Percentiles rank a stretch among this genome's conserved stretches.
These are phyloP conservation scores for Channa argus DNA, from an alignment of 2,113 vertebrate genomes.

Conservation along the genomic window DNA sequence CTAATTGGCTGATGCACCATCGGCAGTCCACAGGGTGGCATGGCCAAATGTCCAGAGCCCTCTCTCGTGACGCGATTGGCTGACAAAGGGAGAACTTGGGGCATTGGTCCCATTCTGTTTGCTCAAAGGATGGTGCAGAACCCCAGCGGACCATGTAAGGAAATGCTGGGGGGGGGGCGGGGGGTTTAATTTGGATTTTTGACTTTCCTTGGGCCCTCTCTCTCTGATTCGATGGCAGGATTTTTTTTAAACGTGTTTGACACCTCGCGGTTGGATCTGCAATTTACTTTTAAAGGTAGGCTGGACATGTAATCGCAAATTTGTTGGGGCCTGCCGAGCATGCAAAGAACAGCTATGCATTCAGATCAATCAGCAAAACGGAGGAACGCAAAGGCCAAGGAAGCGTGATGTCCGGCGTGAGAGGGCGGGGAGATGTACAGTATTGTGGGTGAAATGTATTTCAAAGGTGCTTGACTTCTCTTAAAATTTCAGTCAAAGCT, in stretches of 20 bases:
- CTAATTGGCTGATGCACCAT: slow-evolving; percentile 85
- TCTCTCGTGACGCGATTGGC: slow-evolving; percentile 85
- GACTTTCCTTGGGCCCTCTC: slow-evolving; percentile 73
- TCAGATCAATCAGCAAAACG: slow-evolving; percentile 61
- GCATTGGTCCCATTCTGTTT: slow-evolving; percentile 78
- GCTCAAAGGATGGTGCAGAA: slow-evolving; percentile 79
- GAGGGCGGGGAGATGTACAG: slow-evolving; percentile 64
- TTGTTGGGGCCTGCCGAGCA: slow-evolving; percentile 72
- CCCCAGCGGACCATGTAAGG: slow-evolving; percentile 81
- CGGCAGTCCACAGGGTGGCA: slow-evolving; percentile 83
- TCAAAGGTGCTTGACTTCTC: slow-evolving; percentile 85
- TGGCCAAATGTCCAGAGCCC: slow-evolving; percentile 83
- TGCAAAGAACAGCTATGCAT: slow-evolving; percentile 79
- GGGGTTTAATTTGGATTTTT: neutral
- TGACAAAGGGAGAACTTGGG: slow-evolving; percentile 85
- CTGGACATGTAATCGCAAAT: slow-evolving; percentile 54
- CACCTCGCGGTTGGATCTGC: slow-evolving; percentile 66
- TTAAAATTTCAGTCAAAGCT: slow-evolving; percentile 65
- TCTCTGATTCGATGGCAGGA: slow-evolving; percentile 77
- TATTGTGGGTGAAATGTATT: slow-evolving; percentile 70
- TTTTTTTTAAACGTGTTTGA: slow-evolving; percentile 53
- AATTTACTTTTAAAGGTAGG: slow-evolving; percentile 67
- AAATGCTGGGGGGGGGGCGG: slow-evolving; percentile 50
- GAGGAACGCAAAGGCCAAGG: slow-evolving; percentile 66
- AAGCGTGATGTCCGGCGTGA: slow-evolving; percentile 47